Evolutionary conservation across 2,113 vertebrate genomes (phyloP).

Genomic region (Motacilla alba): DNA sequence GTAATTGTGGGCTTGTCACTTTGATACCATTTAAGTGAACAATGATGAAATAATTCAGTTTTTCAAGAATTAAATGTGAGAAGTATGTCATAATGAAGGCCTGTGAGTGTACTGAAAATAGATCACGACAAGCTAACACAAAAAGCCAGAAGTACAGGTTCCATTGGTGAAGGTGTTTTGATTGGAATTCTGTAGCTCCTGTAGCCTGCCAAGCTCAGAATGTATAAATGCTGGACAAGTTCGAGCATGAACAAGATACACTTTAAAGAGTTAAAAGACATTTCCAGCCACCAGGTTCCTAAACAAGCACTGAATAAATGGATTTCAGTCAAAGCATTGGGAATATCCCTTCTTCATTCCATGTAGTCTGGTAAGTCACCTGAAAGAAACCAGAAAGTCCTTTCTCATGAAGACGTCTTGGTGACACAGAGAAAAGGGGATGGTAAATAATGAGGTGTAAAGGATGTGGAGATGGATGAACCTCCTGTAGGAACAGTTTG

Average conservation of each 20-base stretch:
- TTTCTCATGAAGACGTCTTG: not conserved
- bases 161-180: not conserved
- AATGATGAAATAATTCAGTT: not conserved
- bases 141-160: not conserved
- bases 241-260: not conserved
- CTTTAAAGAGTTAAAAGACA: not conserved
- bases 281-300: not conserved
- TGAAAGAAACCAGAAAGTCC: not conserved
- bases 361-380: not conserved
- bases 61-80: not conserved
- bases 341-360: not conserved
- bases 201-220: not conserved
- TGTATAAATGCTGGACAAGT: not conserved
- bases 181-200: not conserved
- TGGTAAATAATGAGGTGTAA: not conserved
- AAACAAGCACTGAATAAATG: not conserved
- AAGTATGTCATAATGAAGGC: not conserved
- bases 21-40: conserved; percentile 2
- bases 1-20: not conserved
- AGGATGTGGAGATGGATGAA: not conserved
- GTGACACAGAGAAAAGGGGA: not conserved
- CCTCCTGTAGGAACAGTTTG: not conserved
- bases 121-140: not conserved
- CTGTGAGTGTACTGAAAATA: not conserved
- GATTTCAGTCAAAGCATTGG: not conserved